Evolutionary conservation across 2,797 vertebrate genomes (phyloP).

Genomic region (Arrhamphus sclerolepis): DNA sequence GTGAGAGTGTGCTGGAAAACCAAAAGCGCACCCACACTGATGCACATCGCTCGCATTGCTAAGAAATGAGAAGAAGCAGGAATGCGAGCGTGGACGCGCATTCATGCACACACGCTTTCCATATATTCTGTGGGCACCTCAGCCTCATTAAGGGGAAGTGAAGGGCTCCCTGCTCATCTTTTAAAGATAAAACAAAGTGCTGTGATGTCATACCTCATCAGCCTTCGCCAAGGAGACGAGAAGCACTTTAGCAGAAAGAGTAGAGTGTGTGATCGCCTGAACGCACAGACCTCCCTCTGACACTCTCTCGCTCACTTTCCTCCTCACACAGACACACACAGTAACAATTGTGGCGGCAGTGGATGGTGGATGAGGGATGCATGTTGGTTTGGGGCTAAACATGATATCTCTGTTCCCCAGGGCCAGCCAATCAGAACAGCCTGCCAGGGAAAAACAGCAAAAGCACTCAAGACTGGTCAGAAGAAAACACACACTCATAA

Average conservation of each 20-base stretch:
- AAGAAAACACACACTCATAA: constrained; percentile 64
- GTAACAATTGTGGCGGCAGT: constrained; percentile 49
- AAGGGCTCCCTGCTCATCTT: constrained; percentile 81
- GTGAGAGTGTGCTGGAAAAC: constrained; percentile 56
- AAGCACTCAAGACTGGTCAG: constrained; percentile 78
- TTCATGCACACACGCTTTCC: constrained; percentile 42
- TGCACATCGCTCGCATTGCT: constrained; percentile 49
- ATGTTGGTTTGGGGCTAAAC: constrained; percentile 86
- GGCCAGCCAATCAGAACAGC: constrained; percentile 80
- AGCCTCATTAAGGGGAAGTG: constrained; percentile 77
- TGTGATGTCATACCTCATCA: constrained; percentile 84
- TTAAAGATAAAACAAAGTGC: constrained; percentile 87
- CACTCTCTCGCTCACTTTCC: constrained; percentile 45
- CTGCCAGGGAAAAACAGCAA: constrained; percentile 78
- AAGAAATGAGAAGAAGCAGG: constrained; percentile 31
- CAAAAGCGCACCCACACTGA: constrained; percentile 54
- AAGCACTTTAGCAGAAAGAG: constrained; percentile 79
- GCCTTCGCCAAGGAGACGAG: constrained; percentile 70
- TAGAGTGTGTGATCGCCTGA: constrained; percentile 76
- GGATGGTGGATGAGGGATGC: constrained; percentile 79
- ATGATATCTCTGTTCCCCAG: constrained; percentile 81
- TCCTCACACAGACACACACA: constrained; percentile 28
- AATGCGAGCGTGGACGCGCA: constrained; percentile 26
- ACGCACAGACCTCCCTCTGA: constrained; percentile 78
- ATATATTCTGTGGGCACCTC: constrained; percentile 70